Base-by-base conservation (phyloP, 2,797 vertebrate species). In the Sarcophilus harrisii region DNA sequence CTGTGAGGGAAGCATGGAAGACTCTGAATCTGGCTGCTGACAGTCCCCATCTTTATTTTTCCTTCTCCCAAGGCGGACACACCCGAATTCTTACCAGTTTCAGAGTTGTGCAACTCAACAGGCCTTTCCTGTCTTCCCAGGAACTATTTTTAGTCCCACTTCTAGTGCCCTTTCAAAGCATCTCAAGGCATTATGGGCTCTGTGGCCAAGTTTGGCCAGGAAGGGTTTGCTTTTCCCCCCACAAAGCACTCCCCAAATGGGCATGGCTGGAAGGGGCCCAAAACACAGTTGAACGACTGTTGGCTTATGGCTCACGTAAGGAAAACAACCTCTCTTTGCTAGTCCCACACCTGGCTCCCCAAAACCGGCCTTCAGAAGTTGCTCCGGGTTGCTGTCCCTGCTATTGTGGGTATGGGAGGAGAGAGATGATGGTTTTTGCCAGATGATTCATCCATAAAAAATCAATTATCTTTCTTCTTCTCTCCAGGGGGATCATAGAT, bases 21-120 rank as follows among this genome's bases (percentile, higher is more conserved):
- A 16, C 5, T 1, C 4, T 14, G 90, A 54, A 14, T 45, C 54
- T 90, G 90, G 13, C 52, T 55, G 55, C 52, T 55, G 55, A 55
- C 90, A 87, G 12, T 16, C 54, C 90, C 27, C 28, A 57, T 90
- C 52, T 57, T 90, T 14, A 9, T 57, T 90, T 90, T 87, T 57
- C 90, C 54, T 5, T 57, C 54, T 90, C 55, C 90, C 52, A 32
- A 90, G 49, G 32, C 54, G 55, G 90, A 90, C 90, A 54, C 90
- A 90, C 90, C 90, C 90, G 13, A 18, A 90, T 90, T 90, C 90
- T 90, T 54, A 87, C 73, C 73, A 87, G 73, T 87, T 87, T 87
- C 73, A 87, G 90, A 90, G 90, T 54, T 90, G 49, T 90, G 90
- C 32, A 90, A 90, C 90, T 54, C 90, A 30, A 90, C 90, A 54